Evolutionary conservation across 2,797 vertebrate genomes (phyloP), one percentile per base, ranked within the genome.

Genomic region (Hyperoplus lanceolatus): DNA sequence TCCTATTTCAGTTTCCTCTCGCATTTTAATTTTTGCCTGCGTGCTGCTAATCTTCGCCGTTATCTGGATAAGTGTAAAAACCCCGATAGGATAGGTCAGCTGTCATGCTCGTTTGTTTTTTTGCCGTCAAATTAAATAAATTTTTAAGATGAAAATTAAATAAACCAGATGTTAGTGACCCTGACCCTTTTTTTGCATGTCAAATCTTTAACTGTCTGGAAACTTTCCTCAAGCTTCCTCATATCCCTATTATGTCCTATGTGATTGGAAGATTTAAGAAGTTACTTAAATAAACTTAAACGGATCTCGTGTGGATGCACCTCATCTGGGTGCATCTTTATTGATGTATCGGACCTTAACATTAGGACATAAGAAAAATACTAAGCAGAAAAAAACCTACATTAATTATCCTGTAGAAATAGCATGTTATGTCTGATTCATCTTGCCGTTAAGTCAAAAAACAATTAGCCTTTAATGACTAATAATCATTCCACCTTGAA

Each of bases 1-100:
- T 96, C 95, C 94, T 95, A 95, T 95, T 96, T 95, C 95, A 95
- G 93, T 93, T 96, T 96, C 94, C 94, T 94, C 92, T 92, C 83
- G 68, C 91, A 86, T 92, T 80, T 94, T 89, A 83, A 29, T 86
- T 92, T 92, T 84, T 82, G 62, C 87, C 82, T 83, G 14, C 49
- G 57, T 0, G 53, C 67, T 49, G 64, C 83, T 87, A 83, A 91
- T 90, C 87, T 87, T 85, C 70, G 62, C 62, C 21, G 60, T 86
- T 85, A 92, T 90, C 89, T 90, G 70, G 82, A 90, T 75, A 59
- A 49, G 82, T 84, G 75, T 77, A 91, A 87, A 83, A 86, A 89
- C 55, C 66, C 83, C 18, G 51, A 75, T 36, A 75, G 57, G 65
- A 70, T 38, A 29, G 61, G 66, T 69, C 49, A 69, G 53, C 41